phyloP scores from a whole-genome alignment of 1,140 invertebrate species.

The Stenopsyche tienmushanensis region DNA sequence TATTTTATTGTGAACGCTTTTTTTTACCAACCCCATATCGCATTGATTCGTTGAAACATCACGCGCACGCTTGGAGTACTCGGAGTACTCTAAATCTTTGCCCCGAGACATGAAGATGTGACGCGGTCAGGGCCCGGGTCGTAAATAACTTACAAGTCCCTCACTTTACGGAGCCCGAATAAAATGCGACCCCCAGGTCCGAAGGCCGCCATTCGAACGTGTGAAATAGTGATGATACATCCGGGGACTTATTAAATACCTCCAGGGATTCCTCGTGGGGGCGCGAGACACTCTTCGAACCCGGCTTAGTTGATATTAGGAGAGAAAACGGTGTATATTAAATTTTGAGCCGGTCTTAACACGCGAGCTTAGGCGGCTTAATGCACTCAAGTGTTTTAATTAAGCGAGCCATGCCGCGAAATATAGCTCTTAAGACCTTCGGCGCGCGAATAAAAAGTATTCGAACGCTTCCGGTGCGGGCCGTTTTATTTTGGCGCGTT shows the following conservation, averaged over 20 bases:
- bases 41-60: neutral
- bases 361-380: conserved; percentile 27
- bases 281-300: conserved; percentile 6
- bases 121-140: no score
- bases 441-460: no score
- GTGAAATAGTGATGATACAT: conserved; percentile 19
- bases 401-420: neutral
- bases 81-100: neutral
- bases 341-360: conserved; percentile 33
- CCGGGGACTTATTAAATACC: conserved; percentile 20
- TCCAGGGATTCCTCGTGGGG: conserved; percentile 20
- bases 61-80: neutral
- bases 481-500: no score
- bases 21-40: neutral
- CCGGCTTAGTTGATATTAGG: conserved; percentile 31
- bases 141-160: no score
- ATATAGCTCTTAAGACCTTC: neutral
- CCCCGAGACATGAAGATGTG: neutral
- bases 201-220: neutral
- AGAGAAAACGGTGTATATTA: conserved; percentile 34
- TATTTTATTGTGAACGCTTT: neutral
- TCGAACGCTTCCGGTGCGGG: no score
- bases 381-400: conserved; percentile 23
- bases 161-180: neutral
- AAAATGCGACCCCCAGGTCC: no score